Percentiles rank a stretch among this genome's conserved stretches.
Evolutionary conservation across 1,140 invertebrate species (phyloP).

Genomic region (Magallana gigas): DNA sequence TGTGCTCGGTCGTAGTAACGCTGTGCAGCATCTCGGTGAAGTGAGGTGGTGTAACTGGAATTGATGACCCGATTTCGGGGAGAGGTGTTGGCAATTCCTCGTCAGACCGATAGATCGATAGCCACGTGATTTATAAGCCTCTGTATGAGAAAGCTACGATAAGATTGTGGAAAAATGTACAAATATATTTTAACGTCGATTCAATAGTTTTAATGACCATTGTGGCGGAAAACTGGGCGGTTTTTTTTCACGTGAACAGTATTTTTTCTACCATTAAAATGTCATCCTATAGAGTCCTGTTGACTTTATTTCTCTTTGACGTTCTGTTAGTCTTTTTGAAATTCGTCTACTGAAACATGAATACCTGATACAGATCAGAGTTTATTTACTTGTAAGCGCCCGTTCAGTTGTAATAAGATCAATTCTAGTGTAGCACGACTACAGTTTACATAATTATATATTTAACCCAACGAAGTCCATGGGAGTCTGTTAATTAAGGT

Average conservation of each 20-base stretch:
- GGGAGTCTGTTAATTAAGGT: too few species aligned
- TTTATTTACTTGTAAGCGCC: too few species aligned
- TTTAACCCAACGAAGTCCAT: too few species aligned
- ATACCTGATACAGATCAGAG: too few species aligned
- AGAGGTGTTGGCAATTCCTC: too few species aligned
- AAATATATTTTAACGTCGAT: not conserved
- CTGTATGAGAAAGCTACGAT: not conserved
- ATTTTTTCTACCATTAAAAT: not conserved
- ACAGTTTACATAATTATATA: too few species aligned
- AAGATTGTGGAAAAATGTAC: not conserved
- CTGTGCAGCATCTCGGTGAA: not conserved
- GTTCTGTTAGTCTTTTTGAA: not conserved
- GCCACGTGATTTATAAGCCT: not conserved
- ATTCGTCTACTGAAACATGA: not conserved
- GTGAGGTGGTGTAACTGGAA: not conserved
- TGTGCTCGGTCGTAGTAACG: not conserved
- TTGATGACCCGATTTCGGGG: too few species aligned
- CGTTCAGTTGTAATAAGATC: too few species aligned
- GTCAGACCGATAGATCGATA: not conserved
- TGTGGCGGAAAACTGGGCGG: not conserved
- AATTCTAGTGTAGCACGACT: too few species aligned
- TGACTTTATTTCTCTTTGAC: not conserved
- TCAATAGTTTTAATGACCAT: not conserved
- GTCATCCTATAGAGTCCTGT: not conserved
- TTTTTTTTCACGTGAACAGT: not conserved